These are phyloP conservation scores for Muntiacus reevesi DNA, from an alignment of 2,113 vertebrate genomes.

Conservation along the genomic window DNA sequence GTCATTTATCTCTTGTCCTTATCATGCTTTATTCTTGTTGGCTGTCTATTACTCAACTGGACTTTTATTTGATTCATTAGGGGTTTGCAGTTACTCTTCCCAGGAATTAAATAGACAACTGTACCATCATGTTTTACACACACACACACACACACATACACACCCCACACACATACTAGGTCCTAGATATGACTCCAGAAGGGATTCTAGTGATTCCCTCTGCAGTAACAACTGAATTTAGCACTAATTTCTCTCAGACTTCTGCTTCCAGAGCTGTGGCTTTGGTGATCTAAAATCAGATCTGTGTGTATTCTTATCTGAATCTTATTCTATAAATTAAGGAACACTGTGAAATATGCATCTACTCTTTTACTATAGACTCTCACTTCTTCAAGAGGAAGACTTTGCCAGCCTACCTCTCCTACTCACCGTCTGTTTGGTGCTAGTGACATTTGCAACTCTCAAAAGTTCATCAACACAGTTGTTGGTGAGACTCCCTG, in stretches of 20 bases:
- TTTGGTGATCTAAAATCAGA: neutral
- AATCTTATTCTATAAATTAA: neutral
- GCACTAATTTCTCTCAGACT: neutral
- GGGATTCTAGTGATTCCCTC: neutral
- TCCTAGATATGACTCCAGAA: too few relatives aligned
- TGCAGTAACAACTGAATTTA: neutral
- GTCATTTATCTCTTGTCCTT: neutral
- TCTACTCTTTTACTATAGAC: fast-evolving
- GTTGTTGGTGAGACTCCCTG: neutral
- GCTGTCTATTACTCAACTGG: neutral
- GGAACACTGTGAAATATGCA: too few relatives aligned
- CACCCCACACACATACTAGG: neutral
- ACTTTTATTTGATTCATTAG: neutral
- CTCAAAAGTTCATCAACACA: neutral
- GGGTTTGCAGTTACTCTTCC: neutral
- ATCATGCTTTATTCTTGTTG: neutral
- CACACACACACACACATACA: neutral
- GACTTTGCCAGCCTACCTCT: neutral
- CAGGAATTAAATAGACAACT: neutral
- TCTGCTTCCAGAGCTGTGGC: neutral
- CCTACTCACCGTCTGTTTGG: neutral
- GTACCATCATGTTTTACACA: too few relatives aligned
- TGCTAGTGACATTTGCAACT: too few relatives aligned
- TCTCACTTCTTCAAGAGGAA: neutral
- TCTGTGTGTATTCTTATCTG: neutral